Evolutionary conservation across 2,797 vertebrate species (phyloP).

Genomic region (Toxotes lorentzi): DNA sequence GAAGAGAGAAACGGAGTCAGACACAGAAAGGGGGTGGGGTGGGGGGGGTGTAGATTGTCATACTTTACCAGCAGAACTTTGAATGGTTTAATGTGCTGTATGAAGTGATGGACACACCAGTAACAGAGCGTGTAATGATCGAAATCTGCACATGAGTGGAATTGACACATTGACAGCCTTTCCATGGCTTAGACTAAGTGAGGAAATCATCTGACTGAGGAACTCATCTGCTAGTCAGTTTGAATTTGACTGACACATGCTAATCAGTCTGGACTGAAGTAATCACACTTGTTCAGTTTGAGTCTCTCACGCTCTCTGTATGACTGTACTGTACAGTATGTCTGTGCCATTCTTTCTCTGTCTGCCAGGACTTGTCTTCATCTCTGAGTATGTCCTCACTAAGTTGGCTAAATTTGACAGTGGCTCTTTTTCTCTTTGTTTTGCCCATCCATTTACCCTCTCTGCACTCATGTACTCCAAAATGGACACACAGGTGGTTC

Average conservation of each 20-base stretch:
- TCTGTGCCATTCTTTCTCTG: not conserved
- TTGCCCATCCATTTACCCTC: not conserved
- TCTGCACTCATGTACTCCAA: not conserved
- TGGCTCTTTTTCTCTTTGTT: not conserved
- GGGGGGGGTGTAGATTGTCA: slow-evolving; percentile 13
- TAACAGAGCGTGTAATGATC: slow-evolving; percentile 57
- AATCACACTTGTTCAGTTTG: slow-evolving; percentile 34
- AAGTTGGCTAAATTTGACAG: not conserved
- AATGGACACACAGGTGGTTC: not conserved
- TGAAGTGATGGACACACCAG: slow-evolving; percentile 62
- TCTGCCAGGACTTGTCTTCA: not conserved
- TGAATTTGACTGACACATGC: slow-evolving; percentile 68
- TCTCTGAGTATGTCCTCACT: not conserved
- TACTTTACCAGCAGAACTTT: slow-evolving; percentile 33
- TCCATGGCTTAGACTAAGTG: slow-evolving; percentile 40
- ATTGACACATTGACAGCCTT: slow-evolving; percentile 62
- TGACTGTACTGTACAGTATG: not conserved
- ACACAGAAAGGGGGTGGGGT: not conserved
- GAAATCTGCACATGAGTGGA: slow-evolving; percentile 59
- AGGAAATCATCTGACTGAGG: slow-evolving; percentile 48
- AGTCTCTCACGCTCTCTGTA: not conserved
- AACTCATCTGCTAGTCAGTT: slow-evolving; percentile 61
- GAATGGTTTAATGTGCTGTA: slow-evolving; percentile 46
- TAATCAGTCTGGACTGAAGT: slow-evolving; percentile 53
- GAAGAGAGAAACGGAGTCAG: not conserved